These are phyloP conservation scores for Cnemophilus loriae DNA, from an alignment of 2,113 vertebrate species.

Conservation along the genomic window DNA sequence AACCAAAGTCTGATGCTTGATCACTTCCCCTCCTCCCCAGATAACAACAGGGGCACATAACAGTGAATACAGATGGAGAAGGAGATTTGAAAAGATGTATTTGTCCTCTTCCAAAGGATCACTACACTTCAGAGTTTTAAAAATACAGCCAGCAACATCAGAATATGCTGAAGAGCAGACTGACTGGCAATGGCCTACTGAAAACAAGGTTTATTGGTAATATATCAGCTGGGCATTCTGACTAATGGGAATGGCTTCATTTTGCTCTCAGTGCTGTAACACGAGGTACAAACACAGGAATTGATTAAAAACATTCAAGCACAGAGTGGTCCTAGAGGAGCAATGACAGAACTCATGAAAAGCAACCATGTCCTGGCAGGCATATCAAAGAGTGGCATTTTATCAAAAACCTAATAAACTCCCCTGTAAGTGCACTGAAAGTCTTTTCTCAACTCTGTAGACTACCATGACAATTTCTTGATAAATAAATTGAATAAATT, in stretches of 20 bases:
- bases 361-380: neutral
- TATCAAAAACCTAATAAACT: neutral
- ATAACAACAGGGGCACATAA: neutral
- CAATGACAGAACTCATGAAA: neutral
- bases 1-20: neutral
- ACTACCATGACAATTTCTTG: neutral
- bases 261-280: neutral
- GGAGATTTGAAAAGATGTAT: fast-evolving
- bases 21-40: neutral
- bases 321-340: neutral
- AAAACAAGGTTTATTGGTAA: neutral
- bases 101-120: neutral
- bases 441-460: neutral
- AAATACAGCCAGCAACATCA: neutral
- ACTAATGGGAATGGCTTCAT: neutral
- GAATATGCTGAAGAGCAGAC: neutral
- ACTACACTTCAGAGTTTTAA: neutral
- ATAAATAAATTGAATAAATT: no score
- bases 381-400: neutral
- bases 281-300: neutral
- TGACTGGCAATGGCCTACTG: neutral
- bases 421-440: neutral
- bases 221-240: neutral
- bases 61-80: neutral
- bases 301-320: neutral